phyloP scores from a whole-genome alignment of 2,113 vertebrate species.

The Rousettus leschenaultii region DNA sequence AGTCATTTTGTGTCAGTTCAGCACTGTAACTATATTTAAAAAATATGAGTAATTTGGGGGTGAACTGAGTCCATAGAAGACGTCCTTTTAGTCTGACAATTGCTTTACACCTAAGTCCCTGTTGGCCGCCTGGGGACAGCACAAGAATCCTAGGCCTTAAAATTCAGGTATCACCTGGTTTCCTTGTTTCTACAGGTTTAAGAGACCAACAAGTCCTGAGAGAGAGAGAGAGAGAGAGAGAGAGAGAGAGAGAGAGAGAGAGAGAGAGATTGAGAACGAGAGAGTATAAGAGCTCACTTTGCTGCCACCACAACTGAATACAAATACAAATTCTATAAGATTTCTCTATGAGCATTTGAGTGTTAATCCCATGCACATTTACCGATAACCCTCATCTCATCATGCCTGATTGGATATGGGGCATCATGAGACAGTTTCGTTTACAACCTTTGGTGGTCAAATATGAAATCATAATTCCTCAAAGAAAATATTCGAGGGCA shows the following conservation, averaged over 20 bases:
- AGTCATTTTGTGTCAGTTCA: not conserved
- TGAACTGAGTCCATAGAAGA: not conserved
- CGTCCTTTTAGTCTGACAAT: not conserved
- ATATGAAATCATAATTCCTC: conserved; percentile 32
- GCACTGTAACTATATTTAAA: not conserved
- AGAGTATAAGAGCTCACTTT: not conserved
- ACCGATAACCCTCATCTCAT: not conserved
- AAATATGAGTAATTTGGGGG: not conserved
- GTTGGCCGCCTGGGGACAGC: not conserved
- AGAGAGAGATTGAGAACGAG: too few relatives aligned
- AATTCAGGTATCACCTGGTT: not conserved
- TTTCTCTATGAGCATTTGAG: not conserved
- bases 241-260: too few relatives aligned
- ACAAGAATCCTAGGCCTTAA: not conserved
- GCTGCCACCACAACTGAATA: not conserved
- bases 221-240: too few relatives aligned
- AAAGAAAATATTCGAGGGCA: conserved; percentile 21
- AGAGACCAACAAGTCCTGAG: not conserved
- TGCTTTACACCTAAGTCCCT: not conserved
- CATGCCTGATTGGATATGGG: not conserved
- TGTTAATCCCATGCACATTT: not conserved
- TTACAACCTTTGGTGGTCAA: not conserved
- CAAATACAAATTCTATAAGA: not conserved
- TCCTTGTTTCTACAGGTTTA: not conserved
- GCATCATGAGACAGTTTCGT: not conserved